Percentiles rank a stretch among this genome's conserved stretches.
phyloP scores from a whole-genome alignment of 2,113 vertebrate species.

The Clarias batrachus region DNA sequence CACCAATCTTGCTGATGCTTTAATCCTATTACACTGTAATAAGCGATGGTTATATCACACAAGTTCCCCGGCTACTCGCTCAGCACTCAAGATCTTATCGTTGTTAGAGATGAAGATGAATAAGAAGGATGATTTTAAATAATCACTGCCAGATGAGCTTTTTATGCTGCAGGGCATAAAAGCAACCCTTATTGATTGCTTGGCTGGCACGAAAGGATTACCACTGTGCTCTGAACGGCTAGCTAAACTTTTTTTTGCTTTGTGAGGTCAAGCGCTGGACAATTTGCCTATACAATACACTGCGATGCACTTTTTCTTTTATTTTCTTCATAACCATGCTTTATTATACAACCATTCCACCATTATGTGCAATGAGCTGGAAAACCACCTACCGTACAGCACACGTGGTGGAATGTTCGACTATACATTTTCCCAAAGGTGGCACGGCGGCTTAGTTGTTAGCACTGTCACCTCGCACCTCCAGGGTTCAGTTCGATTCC shows the following conservation, averaged over 20 bases:
- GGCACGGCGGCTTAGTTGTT: too few species aligned
- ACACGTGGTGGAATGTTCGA: neutral
- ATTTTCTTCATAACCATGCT: neutral
- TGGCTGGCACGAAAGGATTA: neutral
- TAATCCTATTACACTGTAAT: slow-evolving; percentile 11
- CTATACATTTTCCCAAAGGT: neutral
- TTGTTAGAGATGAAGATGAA: slow-evolving; percentile 12
- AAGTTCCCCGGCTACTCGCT: neutral
- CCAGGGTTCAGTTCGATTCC: too few species aligned
- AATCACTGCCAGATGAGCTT: slow-evolving; percentile 33
- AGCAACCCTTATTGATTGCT: slow-evolving; percentile 15
- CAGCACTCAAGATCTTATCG: neutral
- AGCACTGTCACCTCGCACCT: too few species aligned
- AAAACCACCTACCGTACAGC: neutral
- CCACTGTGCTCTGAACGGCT: neutral
- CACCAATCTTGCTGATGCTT: neutral
- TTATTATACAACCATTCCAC: neutral
- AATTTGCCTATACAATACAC: neutral
- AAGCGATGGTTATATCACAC: slow-evolving; percentile 9
- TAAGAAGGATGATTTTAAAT: slow-evolving; percentile 12
- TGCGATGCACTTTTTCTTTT: neutral
- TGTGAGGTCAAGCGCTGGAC: neutral
- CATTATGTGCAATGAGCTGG: neutral
- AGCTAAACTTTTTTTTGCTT: neutral
- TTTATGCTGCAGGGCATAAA: neutral